phyloP scores from a whole-genome alignment of 2,888 invertebrate genomes.

The Fragum sueziense region DNA sequence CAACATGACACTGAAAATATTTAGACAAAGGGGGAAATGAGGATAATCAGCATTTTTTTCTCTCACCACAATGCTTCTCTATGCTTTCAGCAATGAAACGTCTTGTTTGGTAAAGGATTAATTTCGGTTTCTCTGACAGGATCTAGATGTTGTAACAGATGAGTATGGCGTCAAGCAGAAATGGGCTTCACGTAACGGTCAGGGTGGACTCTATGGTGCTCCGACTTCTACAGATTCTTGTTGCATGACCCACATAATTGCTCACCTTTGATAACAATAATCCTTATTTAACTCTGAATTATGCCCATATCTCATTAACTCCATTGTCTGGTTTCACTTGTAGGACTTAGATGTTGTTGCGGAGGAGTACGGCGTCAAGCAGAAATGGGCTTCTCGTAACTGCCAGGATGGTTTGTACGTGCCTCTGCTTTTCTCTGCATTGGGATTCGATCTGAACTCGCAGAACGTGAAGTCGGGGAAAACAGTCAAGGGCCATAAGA shows the following conservation, averaged over 20 bases:
- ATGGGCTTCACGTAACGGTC: conserved; percentile 71
- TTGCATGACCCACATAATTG: no score
- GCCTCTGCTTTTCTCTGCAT: conserved; percentile 67
- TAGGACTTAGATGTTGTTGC: conserved; percentile 59
- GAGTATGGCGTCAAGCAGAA: conserved; percentile 43
- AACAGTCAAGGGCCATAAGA: conserved; percentile 54
- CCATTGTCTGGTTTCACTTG: no score
- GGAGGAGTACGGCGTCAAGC: conserved; percentile 37
- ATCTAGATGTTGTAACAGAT: conserved; percentile 41
- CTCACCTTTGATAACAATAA: no score
- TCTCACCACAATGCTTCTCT: not conserved
- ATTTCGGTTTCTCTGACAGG: conserved; percentile 39
- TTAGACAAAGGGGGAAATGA: not conserved
- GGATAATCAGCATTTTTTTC: not conserved
- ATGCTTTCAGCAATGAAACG: not conserved
- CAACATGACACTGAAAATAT: not conserved
- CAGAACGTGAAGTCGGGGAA: conserved; percentile 59
- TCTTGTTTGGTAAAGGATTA: not conserved
- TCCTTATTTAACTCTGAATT: no score
- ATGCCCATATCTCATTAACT: no score
- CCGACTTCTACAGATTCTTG: no score
- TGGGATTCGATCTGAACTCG: conserved; percentile 65
- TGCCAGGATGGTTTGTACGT: conserved; percentile 74
- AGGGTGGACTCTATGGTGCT: conserved; percentile 73
- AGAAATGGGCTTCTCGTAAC: conserved; percentile 68